phyloP scores from a whole-genome alignment of 2,797 vertebrate genomes.

The Mormyrus proboscirostris region DNA sequence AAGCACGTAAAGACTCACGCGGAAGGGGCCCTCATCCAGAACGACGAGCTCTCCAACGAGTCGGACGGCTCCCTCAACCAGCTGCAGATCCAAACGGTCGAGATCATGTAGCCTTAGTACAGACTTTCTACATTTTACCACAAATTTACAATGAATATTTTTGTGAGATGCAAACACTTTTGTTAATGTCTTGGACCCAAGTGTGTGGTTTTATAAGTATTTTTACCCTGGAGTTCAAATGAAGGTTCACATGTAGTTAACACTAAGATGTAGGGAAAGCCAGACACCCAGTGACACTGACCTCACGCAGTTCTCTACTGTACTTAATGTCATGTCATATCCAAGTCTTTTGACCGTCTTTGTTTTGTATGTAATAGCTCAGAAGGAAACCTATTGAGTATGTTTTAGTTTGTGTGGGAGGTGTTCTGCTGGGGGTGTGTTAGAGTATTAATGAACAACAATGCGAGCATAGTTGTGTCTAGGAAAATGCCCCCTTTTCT shows the following conservation, averaged over 20 bases:
- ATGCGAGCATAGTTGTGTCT: not conserved
- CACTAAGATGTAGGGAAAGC: constrained; percentile 5
- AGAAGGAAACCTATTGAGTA: not conserved
- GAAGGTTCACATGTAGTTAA: not conserved
- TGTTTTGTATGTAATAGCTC: constrained; percentile 1
- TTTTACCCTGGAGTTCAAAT: not conserved
- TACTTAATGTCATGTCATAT: constrained; percentile 5
- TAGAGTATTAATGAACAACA: not conserved
- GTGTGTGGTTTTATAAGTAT: constrained; percentile 9
- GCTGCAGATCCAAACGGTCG: constrained; percentile 21
- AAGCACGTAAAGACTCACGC: constrained; percentile 57
- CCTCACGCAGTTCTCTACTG: not conserved
- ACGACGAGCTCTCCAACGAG: constrained; percentile 25
- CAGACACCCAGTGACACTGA: not conserved
- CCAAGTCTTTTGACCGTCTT: not conserved
- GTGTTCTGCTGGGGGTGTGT: constrained; percentile 1
- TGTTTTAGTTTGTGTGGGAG: not conserved
- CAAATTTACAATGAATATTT: not conserved
- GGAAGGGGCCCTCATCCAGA: not conserved
- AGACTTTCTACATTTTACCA: not conserved
- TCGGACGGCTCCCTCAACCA: constrained; percentile 13
- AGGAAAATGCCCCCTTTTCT: not conserved
- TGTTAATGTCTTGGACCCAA: constrained; percentile 11
- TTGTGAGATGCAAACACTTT: not conserved
- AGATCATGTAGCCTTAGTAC: constrained; percentile 9